Base-by-base conservation (phyloP, 2,113 vertebrate genomes). In the Carettochelys insculpta region DNA sequence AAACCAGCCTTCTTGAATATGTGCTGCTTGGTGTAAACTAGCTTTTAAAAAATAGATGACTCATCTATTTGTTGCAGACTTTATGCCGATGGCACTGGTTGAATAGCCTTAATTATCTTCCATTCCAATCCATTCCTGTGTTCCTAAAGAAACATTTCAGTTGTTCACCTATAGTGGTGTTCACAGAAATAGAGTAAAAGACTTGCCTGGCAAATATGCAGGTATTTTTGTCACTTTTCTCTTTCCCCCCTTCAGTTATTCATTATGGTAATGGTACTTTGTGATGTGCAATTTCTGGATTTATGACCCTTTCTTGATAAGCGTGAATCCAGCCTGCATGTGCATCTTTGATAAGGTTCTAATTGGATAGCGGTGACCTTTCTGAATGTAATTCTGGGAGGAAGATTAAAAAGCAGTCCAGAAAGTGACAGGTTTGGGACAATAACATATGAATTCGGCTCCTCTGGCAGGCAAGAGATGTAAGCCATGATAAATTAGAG, bases 291-390 rank as follows among this genome's bases (percentile, higher is more conserved):
- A 0, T 97, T 98, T 97, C 96, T 97, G 97, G 97, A 98, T 98
- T 98, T 98, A 98, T 98, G 97, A 97, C 97, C 97, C 92, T 12
- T 97, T 98, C 97, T 97, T 3, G 92, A 97, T 98, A 97, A 98
- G 97, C 61, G 0, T 93, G 97, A 97, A 97, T 97, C 94, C 81
- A 89, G 96, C 94, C 97, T 97, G 97, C 93, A 81, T 98, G 98
- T 97, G 98, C 98, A 98, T 98, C 97, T 98, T 98, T 98, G 98
- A 98, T 98, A 98, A 98, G 97, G 97, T 98, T 98, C 97, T 98
- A 98, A 98, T 98, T 98, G 98, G 98, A 97, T 98, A 96, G 96
- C 87, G 54, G 97, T 98, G 98, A 98, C 98, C 98, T 98, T 98
- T 98, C 97, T 96, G 96, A 98, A 95, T 97, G 97, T 97, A 98